Evolutionary conservation across 1,140 invertebrate species (phyloP).

Genomic region (Diorhabda elongata): DNA sequence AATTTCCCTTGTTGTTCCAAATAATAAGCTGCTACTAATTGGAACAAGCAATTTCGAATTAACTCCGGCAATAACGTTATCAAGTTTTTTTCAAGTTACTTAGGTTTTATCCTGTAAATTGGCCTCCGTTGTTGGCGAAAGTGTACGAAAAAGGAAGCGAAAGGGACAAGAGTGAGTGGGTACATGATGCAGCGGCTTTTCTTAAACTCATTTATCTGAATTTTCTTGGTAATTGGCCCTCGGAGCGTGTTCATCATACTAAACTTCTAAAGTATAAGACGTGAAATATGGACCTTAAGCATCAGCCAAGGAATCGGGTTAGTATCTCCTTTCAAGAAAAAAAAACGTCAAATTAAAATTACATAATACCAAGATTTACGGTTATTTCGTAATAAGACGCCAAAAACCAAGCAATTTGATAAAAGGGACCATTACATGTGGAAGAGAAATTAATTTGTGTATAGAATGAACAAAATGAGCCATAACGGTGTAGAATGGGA

Average conservation of each 20-base stretch:
- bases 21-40: too few species aligned
- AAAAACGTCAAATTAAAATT: conserved; percentile 1
- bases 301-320: neutral
- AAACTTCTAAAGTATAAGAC: conserved; percentile 4
- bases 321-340: neutral
- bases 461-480: too few species aligned
- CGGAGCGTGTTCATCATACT: conserved; percentile 15
- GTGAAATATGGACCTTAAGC: conserved; percentile 7
- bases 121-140: conserved; percentile 8
- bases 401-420: too few species aligned
- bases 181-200: neutral
- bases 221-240: conserved; percentile 18
- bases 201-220: conserved; percentile 17
- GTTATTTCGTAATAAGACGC: neutral
- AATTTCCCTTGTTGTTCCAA: too few species aligned
- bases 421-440: too few species aligned
- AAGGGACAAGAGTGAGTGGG: neutral
- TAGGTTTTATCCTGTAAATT: neutral
- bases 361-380: neutral
- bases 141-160: too few species aligned
- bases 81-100: neutral
- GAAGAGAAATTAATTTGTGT: too few species aligned
- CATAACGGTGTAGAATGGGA: too few species aligned
- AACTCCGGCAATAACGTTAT: too few species aligned
- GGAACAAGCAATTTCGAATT: too few species aligned